phyloP scores from a whole-genome alignment of 2,888 invertebrate genomes.

The Drosophila demipolita region DNA sequence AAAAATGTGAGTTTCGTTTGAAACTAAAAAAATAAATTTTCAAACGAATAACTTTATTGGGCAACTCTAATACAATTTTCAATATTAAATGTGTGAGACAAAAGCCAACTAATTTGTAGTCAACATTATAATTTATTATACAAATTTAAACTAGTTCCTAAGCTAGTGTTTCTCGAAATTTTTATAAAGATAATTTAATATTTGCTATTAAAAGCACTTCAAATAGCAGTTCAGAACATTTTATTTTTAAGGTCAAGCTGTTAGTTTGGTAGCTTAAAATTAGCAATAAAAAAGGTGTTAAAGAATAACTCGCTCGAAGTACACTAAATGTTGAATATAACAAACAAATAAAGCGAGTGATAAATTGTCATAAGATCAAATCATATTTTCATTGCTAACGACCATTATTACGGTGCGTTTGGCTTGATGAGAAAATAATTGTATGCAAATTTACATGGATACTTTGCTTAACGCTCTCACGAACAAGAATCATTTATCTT shows the following conservation, averaged over 20 bases:
- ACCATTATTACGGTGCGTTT: conserved; percentile 66
- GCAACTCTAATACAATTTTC: not conserved
- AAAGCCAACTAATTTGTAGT: not conserved
- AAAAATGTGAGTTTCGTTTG: conserved; percentile 27
- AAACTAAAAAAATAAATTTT: not conserved
- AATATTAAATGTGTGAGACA: not conserved
- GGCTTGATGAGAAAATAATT: conserved; percentile 77
- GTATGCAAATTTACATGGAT: conserved; percentile 69
- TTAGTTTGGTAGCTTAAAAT: not conserved
- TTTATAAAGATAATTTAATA: no score
- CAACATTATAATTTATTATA: not conserved
- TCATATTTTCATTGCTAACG: conserved; percentile 71
- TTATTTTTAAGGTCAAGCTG: no score
- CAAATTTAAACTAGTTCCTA: no score
- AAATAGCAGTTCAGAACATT: not conserved
- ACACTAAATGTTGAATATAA: conserved; percentile 28
- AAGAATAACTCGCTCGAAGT: conserved; percentile 54
- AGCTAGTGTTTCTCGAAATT: no score
- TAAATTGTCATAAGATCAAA: conserved; percentile 80
- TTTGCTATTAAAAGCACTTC: not conserved
- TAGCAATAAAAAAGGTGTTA: conserved; percentile 49
- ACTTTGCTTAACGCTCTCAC: conserved; percentile 18
- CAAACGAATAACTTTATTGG: conserved; percentile 3
- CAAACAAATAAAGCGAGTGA: conserved; percentile 74
- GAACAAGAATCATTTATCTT: conserved; percentile 60